Base-by-base conservation (phyloP, 35 echinoderm and acorn worm species). In the Patiria miniata region DNA sequence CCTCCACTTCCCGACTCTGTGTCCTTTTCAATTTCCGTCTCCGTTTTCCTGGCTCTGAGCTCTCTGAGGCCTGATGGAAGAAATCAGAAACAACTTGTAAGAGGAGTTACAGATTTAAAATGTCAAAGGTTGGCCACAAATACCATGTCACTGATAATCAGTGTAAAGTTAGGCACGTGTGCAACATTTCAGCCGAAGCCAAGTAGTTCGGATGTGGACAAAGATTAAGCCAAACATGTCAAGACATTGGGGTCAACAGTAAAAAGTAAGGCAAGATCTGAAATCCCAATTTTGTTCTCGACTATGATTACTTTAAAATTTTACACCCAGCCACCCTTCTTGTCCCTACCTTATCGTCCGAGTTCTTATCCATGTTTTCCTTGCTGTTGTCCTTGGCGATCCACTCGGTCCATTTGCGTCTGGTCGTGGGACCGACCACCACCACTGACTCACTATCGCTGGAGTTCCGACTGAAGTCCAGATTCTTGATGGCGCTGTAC, bases 401-500 rank as follows among this genome's bases (percentile, higher is more conserved):
- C 78, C 84, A 93, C 37, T 99, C 93, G 15, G 96, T 85, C 96
- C 96, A 99, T 87, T 99, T 93, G 17, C 89, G 90, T 10, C 96
- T 40, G 12, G 96, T 99, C 0, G 96, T 99, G 39, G 96, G 89
- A 29, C 96, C 96, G 26, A 59, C 51, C 79, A 83, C n/a, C 5
- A 78, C 87, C 16, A 78, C 51, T 8, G 89, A 99, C 53, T 99
- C 96, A 19, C 89, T 99, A 39, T 99, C 96, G 19, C 89, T 94
- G 65, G 87, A 94, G 39, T 82, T 90, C 80, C 89, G 56, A 37
- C 40, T 86, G 37, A 99, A 91, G 16, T 99, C 96, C 1, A 99
- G 40, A 52, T 73, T 89, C 68, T 86, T 90, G 7, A 80, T 59
- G 5, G 89, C 78, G 51, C 51, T 90, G 89, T 88, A 94, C 36